Conservation (phyloP, 2,113 vertebrate species). For the Sarotherodon lohbergeri region DNA sequence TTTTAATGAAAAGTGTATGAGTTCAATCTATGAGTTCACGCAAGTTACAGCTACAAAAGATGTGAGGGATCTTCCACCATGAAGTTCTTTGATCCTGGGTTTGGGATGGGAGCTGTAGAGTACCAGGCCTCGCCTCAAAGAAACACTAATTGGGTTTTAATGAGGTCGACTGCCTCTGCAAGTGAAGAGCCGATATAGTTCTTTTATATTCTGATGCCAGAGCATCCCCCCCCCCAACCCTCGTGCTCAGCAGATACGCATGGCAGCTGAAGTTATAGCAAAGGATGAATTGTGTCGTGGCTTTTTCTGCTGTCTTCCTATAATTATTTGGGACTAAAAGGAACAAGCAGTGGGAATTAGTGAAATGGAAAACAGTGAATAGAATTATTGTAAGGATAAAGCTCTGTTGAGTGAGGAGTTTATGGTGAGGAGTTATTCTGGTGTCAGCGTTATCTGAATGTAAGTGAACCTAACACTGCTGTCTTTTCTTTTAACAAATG, state of each 20-base stretch:
- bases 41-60: conserved; percentile 12
- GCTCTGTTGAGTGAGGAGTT: not conserved
- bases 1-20: not conserved
- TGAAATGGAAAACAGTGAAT: conserved; percentile 10
- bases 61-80: conserved; percentile 14
- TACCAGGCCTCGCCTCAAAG: conserved; percentile 16
- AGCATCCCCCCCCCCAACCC: not conserved
- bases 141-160: conserved; percentile 66
- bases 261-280: not conserved
- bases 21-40: not conserved
- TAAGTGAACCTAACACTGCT: conserved; percentile 12
- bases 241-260: conserved; percentile 8
- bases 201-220: conserved; percentile 35
- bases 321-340: conserved; percentile 40
- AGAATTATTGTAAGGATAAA: conserved; percentile 19
- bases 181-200: conserved; percentile 20
- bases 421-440: not conserved
- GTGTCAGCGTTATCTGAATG: conserved; percentile 24
- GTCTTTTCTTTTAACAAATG: conserved; percentile 27
- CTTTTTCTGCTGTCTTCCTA: conserved; percentile 4
- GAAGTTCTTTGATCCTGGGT: conserved; percentile 46
- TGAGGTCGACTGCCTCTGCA: conserved; percentile 42
- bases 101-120: not conserved
- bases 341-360: conserved; percentile 18
- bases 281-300: not conserved